Evolutionary conservation across 2,888 invertebrate species (phyloP).

Genomic region (Ditula angustiorana): DNA sequence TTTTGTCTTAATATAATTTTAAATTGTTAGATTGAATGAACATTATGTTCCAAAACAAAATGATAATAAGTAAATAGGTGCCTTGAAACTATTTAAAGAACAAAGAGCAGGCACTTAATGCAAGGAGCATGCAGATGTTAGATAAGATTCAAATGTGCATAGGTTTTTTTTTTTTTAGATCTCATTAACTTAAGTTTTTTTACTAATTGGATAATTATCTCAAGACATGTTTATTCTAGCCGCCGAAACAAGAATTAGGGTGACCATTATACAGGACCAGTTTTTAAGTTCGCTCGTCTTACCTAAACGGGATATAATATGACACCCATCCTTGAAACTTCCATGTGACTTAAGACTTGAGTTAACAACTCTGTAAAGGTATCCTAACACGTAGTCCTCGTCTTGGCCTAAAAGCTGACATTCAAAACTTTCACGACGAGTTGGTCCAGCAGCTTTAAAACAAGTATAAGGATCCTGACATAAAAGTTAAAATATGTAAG

Average conservation of each 20-base stretch:
- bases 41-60: too few relatives aligned
- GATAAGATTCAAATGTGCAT: background rate
- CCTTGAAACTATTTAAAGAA: background rate
- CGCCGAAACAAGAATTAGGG: background rate
- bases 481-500: background rate
- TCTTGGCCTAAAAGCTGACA: slow-evolving; percentile 4
- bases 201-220: background rate
- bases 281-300: slow-evolving; percentile 3
- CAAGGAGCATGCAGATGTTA: background rate
- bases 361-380: background rate
- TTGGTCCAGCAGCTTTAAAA: background rate
- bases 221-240: background rate
- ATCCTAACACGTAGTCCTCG: slow-evolving; percentile 1
- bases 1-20: background rate
- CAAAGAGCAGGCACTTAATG: background rate
- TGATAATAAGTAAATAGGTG: background rate
- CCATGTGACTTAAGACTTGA: background rate
- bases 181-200: background rate
- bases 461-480: background rate
- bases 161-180: background rate
- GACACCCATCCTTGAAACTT: slow-evolving; percentile 2
- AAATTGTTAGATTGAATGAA: too few relatives aligned
- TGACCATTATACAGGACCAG: background rate
- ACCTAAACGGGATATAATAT: slow-evolving; percentile 5
- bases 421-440: background rate